Evolutionary conservation across 2,113 vertebrate species (phyloP), one percentile per base, ranked within the genome.

Genomic region (Chitala chitala): DNA sequence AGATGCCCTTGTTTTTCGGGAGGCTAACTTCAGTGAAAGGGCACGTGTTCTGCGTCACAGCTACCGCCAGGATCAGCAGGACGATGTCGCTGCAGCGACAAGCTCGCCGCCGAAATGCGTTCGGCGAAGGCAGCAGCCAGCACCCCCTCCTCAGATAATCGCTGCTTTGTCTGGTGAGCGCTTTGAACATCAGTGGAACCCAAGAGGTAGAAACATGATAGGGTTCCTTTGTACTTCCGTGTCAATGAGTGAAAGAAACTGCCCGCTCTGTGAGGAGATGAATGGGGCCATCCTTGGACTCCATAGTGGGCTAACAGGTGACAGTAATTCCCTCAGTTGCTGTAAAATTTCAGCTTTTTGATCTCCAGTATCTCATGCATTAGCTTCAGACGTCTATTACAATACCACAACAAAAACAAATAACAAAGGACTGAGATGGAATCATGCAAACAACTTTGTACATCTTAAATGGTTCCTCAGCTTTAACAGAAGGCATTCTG

Each of bases 91-190:
- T n/a, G n/a, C n/a, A n/a, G n/a, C n/a, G n/a, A n/a, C n/a, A n/a
- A 8, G 22, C 40, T 38, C 56, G 9, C 24, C 54, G 3, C 26
- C 9, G n/a, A 48, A 50, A 10, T 5, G n/a, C 44, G n/a, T 63
- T 24, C 33, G 13, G 61, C 4, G 33, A 31, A 79, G 63, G 78
- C 29, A 71, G 68, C 73, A 44, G 38, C 38, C 73, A 64, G 51
- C 26, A 73, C 78, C 78, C 81, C 83, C 82, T 81, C 76, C 51
- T 75, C 55, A 64, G 73, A 74, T 73, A 36, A 75, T 78, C 76
- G 54, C 54, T 71, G 48, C 29, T 56, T 75, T n/a, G 69, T 72
- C 72, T 48, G 33, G 33, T 71, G 40, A 51, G 33, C 73, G 38
- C 4, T 40, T 17, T 46, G 40, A 68, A 68, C 40, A 56, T 68